A percentile compares a stretch with the other conserved stretches of the same genome.
Evolutionary conservation across 2,888 invertebrate genomes (phyloP).

Genomic region (Octodonta nipae): DNA sequence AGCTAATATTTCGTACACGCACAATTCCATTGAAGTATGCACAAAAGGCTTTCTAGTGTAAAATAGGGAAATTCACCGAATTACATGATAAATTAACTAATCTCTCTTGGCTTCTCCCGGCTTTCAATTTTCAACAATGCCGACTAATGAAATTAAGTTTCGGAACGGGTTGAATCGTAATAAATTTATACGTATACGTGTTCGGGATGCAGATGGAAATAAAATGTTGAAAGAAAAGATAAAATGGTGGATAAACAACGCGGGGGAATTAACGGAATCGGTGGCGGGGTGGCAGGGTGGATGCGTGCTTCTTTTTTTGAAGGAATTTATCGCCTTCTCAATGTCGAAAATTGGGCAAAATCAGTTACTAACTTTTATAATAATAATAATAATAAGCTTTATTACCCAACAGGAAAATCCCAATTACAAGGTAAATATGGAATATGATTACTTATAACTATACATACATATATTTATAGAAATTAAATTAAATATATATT

Average conservation of each 20-base stretch:
- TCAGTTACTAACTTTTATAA: no score
- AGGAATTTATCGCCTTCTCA: no score
- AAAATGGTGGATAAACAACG: constrained; percentile 25
- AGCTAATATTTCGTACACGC: constrained; percentile 27
- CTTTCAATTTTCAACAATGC: constrained; percentile 38
- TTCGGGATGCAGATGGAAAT: constrained; percentile 26
- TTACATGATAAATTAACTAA: constrained; percentile 36
- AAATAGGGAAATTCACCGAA: constrained; percentile 30
- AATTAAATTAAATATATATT: no score
- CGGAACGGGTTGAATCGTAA: constrained; percentile 37
- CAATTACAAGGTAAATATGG: no score
- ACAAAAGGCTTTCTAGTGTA: constrained; percentile 27
- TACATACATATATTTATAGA: no score
- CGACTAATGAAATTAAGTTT: constrained; percentile 37
- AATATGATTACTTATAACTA: no score
- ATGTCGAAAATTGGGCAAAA: no score
- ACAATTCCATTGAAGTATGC: constrained; percentile 25
- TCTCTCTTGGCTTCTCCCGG: constrained; percentile 29
- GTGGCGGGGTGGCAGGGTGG: no score
- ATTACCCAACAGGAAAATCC: no score
- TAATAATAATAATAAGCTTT: no score
- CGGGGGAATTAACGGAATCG: constrained; percentile 20
- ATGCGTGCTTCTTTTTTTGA: no score
- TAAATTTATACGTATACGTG: constrained; percentile 33
- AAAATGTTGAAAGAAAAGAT: no score